These are phyloP conservation scores for mouse (Mus musculus) DNA, from an alignment of 2,113 vertebrate genomes.

Conservation along the genomic window GRCm39 chr17:5116001-5116500, in stretches of 20 bases:
- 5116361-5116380: constrained; percentile 11
- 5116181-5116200: neutral
- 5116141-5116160: neutral
- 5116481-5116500: too few species aligned
- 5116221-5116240: neutral
- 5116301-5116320: neutral
- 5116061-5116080: neutral
- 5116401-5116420: neutral
- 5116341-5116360: neutral
- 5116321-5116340: neutral
- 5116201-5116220: neutral
- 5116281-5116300: neutral
- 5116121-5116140: neutral
- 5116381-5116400: neutral
- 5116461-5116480: neutral
- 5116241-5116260: neutral
- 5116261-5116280: too few species aligned
- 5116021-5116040: neutral
- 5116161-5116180: too few species aligned
- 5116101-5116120: neutral
- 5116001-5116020: neutral
- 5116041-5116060: neutral
- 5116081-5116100: neutral
- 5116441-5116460: neutral
- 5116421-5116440: neutral